Evolutionary conservation across 2,113 vertebrate genomes (phyloP), one percentile per base, ranked within the genome.

Genomic region (Sylvicapra grimmia): DNA sequence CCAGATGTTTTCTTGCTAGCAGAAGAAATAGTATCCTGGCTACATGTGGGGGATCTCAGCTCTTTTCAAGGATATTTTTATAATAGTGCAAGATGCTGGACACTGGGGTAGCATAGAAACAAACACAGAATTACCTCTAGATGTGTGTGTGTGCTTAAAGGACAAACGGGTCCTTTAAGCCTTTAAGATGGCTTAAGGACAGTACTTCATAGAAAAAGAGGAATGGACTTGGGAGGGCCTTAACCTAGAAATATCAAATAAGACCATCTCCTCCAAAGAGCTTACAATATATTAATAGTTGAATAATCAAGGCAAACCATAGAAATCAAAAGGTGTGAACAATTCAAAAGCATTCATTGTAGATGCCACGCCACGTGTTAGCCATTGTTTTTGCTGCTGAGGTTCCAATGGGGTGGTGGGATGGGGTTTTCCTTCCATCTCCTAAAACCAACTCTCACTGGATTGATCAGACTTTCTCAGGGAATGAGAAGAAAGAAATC

Each of bases 1-100:
- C 79, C 92, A 96, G 95, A 86, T 92, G 72, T 96, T 90, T 44
- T 56, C 90, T 89, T 56, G 53, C 80, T 21, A 90, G 82, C 79
- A 87, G 11, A 92, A 90, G 88, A 87, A 94, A 88, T 49, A 93
- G 47, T 54, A 65, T 89, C 56, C 49, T 68, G 29, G 51, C 21
- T 95, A 29, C 33, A 53, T 27, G 29, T 93, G 21, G 72, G 53
- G 51, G 63, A 89, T 93, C 96, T 96, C 21, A 86, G 47, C 77
- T 93, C 10, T 58, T 68, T 86, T 94, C 94, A 68, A 94, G 59
- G 27, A 61, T 40, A 88, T 59, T 95, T 86, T 95, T 95, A 36
- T 89, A 90, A 80, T n/a, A 94, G 5, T 33, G 11, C 47, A 86
- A 88, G 40, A 85, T 90, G 40, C 11, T 88, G 54, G 58, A 53